Evolutionary conservation across 2,113 vertebrate genomes (phyloP).

Genomic region (Thermophis baileyi): DNA sequence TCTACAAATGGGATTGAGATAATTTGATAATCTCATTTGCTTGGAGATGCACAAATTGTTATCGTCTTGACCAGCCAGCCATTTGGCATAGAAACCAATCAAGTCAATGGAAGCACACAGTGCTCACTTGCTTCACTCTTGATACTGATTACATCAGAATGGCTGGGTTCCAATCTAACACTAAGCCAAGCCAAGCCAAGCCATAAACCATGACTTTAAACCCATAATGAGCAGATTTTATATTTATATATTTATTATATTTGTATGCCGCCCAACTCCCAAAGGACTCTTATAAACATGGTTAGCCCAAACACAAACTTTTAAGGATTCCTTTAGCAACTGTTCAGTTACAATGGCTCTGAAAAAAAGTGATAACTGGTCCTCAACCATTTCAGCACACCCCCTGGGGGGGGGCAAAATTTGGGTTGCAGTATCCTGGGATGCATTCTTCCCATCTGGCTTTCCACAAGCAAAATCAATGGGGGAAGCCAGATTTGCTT

Average conservation of each 20-base stretch:
- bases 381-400: background rate
- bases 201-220: background rate
- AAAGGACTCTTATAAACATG: too few relatives aligned
- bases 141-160: background rate
- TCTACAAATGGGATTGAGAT: background rate
- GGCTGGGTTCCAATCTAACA: background rate
- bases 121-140: background rate
- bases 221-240: background rate
- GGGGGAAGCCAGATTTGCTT: background rate
- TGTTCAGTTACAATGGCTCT: background rate
- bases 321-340: background rate
- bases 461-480: background rate
- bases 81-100: background rate
- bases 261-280: too few relatives aligned
- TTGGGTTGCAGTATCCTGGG: background rate
- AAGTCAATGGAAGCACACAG: background rate
- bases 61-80: background rate
- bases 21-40: background rate
- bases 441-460: background rate
- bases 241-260: too few relatives aligned
- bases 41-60: background rate
- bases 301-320: background rate
- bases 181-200: background rate
- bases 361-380: background rate
- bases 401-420: background rate